phyloP scores from a whole-genome alignment of 2,113 vertebrate genomes.

The Anas platyrhynchos region DNA sequence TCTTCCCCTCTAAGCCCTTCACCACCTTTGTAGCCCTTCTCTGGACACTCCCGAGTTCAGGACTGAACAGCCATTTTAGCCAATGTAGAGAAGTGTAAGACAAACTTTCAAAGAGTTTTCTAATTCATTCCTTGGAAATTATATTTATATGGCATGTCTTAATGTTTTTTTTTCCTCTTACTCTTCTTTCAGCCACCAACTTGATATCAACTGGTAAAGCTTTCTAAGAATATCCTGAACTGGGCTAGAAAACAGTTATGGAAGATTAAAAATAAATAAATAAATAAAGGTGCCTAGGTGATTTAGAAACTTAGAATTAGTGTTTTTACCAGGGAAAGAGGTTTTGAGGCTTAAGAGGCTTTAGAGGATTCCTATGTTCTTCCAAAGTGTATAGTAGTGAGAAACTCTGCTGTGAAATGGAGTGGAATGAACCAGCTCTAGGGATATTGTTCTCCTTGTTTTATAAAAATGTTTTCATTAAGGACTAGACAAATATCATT shows the following conservation, averaged over 20 bases:
- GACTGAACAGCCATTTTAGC: not conserved
- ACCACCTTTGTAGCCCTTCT: too few relatives aligned
- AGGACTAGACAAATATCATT: not conserved
- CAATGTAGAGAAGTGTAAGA: not conserved
- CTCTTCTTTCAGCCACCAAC: not conserved
- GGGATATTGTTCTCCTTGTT: not conserved
- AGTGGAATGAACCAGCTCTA: not conserved
- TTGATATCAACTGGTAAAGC: not conserved
- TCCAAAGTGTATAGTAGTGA: not conserved
- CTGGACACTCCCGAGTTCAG: not conserved
- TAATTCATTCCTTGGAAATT: not conserved
- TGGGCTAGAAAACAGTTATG: not conserved
- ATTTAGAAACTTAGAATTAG: not conserved
- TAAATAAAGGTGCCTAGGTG: not conserved
- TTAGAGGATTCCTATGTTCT: not conserved
- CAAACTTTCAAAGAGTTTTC: not conserved
- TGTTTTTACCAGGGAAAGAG: not conserved
- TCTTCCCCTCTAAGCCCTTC: too few relatives aligned
- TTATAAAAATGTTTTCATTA: not conserved
- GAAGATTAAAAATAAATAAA: too few relatives aligned
- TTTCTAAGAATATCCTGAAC: not conserved
- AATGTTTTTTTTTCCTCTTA: not conserved
- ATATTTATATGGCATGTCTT: not conserved
- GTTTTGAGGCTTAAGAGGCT: not conserved
- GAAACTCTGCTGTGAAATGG: not conserved